Conservation (phyloP, 2,888 invertebrate genomes). For the Cosmia trapezina region DNA sequence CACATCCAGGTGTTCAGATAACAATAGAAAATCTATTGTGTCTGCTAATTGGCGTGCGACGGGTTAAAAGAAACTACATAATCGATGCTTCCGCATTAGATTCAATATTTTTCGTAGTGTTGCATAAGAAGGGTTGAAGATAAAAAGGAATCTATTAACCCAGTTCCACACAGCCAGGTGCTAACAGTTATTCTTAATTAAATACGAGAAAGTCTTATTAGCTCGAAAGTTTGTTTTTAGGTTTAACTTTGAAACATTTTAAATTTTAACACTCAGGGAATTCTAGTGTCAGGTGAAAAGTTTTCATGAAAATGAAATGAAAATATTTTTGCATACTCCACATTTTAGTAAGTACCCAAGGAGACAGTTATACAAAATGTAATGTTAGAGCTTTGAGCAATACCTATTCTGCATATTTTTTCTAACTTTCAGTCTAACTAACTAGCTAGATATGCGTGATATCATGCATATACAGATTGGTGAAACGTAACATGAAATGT, state of each 20-base stretch:
- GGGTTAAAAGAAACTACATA: slow-evolving; percentile 10
- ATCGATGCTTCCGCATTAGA: slow-evolving; percentile 43
- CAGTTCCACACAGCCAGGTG: slow-evolving; percentile 65
- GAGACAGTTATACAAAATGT: slow-evolving; percentile 19
- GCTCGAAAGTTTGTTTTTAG: slow-evolving; percentile 55
- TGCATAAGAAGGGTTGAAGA: slow-evolving; percentile 45
- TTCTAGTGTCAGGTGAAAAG: slow-evolving; percentile 46
- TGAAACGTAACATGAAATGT: no score
- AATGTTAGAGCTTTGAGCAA: slow-evolving; percentile 15
- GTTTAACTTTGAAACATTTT: slow-evolving; percentile 59
- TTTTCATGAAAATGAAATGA: slow-evolving; percentile 36
- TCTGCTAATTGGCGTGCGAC: no score
- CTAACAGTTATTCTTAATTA: slow-evolving; percentile 69
- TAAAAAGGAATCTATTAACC: slow-evolving; percentile 69
- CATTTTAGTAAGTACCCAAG: slow-evolving; percentile 2
- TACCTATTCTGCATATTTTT: not conserved
- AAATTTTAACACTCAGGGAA: slow-evolving; percentile 54
- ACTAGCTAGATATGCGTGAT: not conserved
- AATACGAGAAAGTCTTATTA: slow-evolving; percentile 66
- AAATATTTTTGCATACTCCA: slow-evolving; percentile 31
- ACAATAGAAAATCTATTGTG: no score
- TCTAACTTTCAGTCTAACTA: not conserved
- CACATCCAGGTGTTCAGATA: no score
- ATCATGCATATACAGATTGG: no score
- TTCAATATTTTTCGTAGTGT: slow-evolving; percentile 40